These are phyloP conservation scores for Amniataba percoides DNA, from an alignment of 2,797 vertebrate genomes.

Conservation along the genomic window DNA sequence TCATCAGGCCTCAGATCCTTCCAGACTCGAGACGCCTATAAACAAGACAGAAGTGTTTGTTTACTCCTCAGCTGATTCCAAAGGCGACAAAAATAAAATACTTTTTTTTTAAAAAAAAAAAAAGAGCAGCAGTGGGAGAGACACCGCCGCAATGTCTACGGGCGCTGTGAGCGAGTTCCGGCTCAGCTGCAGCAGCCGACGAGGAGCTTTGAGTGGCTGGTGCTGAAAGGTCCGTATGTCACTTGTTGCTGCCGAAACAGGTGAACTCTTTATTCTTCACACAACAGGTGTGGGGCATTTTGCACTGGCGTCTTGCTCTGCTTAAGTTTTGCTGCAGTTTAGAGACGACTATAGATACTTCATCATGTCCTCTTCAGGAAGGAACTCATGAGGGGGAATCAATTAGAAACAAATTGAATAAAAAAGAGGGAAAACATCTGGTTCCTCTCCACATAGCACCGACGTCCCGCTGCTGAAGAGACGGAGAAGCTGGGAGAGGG, in stretches of 20 bases:
- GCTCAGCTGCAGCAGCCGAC: slow-evolving; percentile 37
- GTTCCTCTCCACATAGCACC: slow-evolving; percentile 54
- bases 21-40: slow-evolving; percentile 48
- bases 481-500: slow-evolving; percentile 39
- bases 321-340: slow-evolving; percentile 2
- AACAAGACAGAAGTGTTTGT: slow-evolving; percentile 71
- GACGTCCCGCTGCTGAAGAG: slow-evolving; percentile 42
- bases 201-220: slow-evolving; percentile 30
- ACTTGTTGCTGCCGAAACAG: slow-evolving; percentile 51
- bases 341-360: slow-evolving; percentile 15
- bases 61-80: slow-evolving; percentile 59
- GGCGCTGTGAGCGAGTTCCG: background rate
- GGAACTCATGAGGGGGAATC: slow-evolving; percentile 21
- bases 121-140: slow-evolving; percentile 21
- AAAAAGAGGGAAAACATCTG: slow-evolving; percentile 65
- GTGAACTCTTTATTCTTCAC: slow-evolving; percentile 31
- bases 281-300: background rate
- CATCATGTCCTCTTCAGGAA: slow-evolving; percentile 42
- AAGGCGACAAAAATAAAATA: slow-evolving; percentile 13
- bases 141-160: slow-evolving; percentile 5
- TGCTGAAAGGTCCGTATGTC: slow-evolving; percentile 46
- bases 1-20: slow-evolving; percentile 52
- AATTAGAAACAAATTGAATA: slow-evolving; percentile 11
- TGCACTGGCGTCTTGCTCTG: background rate
- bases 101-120: too few relatives aligned